A percentile compares a stretch with the other conserved stretches of the same genome.
Evolutionary conservation across 2,888 invertebrate species (phyloP).

Genomic region (Diabrotica balteata): DNA sequence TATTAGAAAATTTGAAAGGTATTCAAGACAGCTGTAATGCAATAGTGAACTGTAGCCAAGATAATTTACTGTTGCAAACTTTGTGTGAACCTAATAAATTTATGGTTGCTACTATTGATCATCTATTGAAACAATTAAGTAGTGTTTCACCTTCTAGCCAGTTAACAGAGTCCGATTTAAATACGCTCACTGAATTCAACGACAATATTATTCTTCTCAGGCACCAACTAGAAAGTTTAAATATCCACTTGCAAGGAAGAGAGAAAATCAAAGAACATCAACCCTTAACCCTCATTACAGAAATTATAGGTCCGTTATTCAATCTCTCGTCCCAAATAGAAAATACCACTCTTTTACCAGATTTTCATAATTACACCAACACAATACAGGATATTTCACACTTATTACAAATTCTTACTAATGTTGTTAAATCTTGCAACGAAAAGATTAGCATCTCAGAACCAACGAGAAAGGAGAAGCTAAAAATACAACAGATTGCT

Average conservation of each 20-base stretch:
- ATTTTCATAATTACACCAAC: not conserved
- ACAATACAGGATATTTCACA: slow-evolving; percentile 6
- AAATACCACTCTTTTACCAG: not conserved
- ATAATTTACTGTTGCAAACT: slow-evolving; percentile 22
- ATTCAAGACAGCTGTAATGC: slow-evolving; percentile 14
- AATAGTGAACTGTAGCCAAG: slow-evolving; percentile 13
- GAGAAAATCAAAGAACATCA: not conserved
- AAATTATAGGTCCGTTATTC: slow-evolving; percentile 15
- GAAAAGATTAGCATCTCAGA: slow-evolving; percentile 19
- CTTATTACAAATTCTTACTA: slow-evolving; percentile 5
- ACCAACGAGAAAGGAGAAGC: slow-evolving; percentile 12
- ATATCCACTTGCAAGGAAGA: slow-evolving; percentile 12
- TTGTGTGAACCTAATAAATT: slow-evolving; percentile 35
- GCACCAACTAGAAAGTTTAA: slow-evolving; percentile 13
- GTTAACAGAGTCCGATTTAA: too few species aligned
- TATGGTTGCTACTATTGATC: slow-evolving; percentile 19
- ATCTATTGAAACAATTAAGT: slow-evolving; percentile 3
- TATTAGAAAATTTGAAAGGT: slow-evolving; percentile 8
- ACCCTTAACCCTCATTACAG: slow-evolving; percentile 1
- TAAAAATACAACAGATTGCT: slow-evolving; percentile 12
- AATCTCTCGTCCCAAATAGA: slow-evolving; percentile 8
- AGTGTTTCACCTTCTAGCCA: not conserved
- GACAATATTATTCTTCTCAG: slow-evolving; percentile 2
- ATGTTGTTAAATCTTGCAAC: not conserved
- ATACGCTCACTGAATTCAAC: not conserved